phyloP scores from a whole-genome alignment of 2,888 invertebrate genomes.

The Malacosoma neustria region DNA sequence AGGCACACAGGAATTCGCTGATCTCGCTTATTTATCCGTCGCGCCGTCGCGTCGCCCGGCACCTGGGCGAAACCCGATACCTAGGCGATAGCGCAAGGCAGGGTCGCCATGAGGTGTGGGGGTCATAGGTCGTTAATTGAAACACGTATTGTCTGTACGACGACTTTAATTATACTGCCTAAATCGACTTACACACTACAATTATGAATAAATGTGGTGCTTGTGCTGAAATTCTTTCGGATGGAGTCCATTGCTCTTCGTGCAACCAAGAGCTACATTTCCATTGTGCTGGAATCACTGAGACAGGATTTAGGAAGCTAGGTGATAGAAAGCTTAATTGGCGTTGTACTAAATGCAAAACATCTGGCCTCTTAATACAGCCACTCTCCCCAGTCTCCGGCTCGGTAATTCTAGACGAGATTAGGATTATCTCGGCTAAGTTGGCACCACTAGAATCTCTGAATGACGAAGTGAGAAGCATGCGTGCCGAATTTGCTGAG shows the following conservation, averaged over 20 bases:
- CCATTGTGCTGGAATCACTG: background rate
- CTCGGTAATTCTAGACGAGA: too few species aligned
- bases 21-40: too few species aligned
- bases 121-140: too few species aligned
- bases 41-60: too few species aligned
- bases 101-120: too few species aligned
- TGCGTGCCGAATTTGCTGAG: background rate
- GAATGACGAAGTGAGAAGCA: background rate
- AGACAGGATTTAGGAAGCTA: background rate
- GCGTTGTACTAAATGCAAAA: background rate
- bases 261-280: background rate
- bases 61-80: too few species aligned
- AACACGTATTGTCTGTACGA: too few species aligned
- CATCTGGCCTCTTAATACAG: background rate
- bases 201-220: too few species aligned
- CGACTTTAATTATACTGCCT: too few species aligned
- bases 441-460: background rate
- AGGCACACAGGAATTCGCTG: too few species aligned
- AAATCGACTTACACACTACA: too few species aligned
- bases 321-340: constrained; percentile 1
- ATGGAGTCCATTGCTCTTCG: background rate
- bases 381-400: background rate
- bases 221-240: background rate
- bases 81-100: too few species aligned
- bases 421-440: background rate